phyloP scores from a whole-genome alignment of 2,113 vertebrate species.

The Anoplopoma fimbria region DNA sequence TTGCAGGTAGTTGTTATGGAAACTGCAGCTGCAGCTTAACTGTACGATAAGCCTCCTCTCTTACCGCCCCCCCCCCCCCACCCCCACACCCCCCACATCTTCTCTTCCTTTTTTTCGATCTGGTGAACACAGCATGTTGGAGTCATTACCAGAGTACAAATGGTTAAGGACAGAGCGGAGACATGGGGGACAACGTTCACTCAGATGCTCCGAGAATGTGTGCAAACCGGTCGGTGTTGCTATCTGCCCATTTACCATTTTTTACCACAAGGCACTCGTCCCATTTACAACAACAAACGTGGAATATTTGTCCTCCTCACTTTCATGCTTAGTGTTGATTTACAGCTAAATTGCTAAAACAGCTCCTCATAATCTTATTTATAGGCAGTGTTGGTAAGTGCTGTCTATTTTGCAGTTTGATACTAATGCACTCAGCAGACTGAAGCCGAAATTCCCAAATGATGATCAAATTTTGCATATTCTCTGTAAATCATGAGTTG shows the following conservation, averaged over 20 bases:
- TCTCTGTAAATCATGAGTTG: neutral
- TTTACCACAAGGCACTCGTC: neutral
- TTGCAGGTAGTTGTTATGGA: conserved; percentile 85
- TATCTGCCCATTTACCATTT: neutral
- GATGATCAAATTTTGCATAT: neutral
- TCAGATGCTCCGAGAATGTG: conserved; percentile 36
- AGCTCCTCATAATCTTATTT: neutral
- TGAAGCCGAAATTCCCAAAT: neutral
- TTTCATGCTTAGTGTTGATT: neutral
- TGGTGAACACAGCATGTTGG: conserved; percentile 68
- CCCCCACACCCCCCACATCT: conserved; percentile 14
- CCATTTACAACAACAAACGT: neutral
- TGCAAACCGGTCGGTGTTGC: conserved; percentile 30
- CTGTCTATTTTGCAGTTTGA: neutral
- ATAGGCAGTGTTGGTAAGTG: neutral
- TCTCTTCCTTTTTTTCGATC: conserved; percentile 68
- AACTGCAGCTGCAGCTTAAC: conserved; percentile 81
- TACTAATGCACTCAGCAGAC: neutral
- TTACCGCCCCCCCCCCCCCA: neutral
- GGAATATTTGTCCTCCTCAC: conserved; percentile 2
- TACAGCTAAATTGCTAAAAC: conserved; percentile 12
- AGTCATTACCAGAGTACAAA: conserved; percentile 75
- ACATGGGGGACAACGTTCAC: conserved; percentile 55
- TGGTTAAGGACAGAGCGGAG: conserved; percentile 67
- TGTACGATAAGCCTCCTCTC: conserved; percentile 66